A percentile compares a stretch with the other conserved stretches of the same genome.
These are phyloP conservation scores for Strongylocentrotus purpuratus DNA, from an alignment of 35 echinoderm and acorn worm genomes.

Conservation along the genomic window DNA sequence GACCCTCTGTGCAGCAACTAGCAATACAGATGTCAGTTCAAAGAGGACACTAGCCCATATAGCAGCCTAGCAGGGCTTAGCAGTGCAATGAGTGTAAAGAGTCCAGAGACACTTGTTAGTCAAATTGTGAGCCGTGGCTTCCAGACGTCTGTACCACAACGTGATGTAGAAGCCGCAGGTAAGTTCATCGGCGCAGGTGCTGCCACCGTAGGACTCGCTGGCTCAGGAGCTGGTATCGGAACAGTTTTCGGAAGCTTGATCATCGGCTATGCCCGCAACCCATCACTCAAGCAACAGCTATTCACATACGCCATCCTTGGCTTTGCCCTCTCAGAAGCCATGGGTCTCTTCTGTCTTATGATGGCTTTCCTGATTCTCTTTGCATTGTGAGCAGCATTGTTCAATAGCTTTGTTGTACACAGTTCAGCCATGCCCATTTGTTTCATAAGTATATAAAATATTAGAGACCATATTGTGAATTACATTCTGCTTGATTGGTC, in stretches of 20 bases:
- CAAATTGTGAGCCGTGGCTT: slow-evolving; percentile 83
- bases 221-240: slow-evolving; percentile 99
- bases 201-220: slow-evolving; percentile 96
- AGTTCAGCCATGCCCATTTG: background rate
- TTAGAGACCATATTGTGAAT: slow-evolving; percentile 36
- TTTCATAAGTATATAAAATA: slow-evolving; percentile 29
- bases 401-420: slow-evolving; percentile 35
- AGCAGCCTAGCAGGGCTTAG: slow-evolving; percentile 69
- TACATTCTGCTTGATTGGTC: slow-evolving; percentile 37
- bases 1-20: slow-evolving; percentile 77
- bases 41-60: slow-evolving; percentile 64
- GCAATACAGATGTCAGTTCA: slow-evolving; percentile 60
- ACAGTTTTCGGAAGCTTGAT: slow-evolving; percentile 96
- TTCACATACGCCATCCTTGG: slow-evolving; percentile 98
- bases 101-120: slow-evolving; percentile 72
- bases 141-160: slow-evolving; percentile 89
- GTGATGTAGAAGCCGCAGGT: slow-evolving; percentile 94
- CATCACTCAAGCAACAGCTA: slow-evolving; percentile 98
- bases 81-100: background rate
- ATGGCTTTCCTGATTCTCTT: slow-evolving; percentile 98
- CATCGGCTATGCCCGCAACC: slow-evolving; percentile 95
- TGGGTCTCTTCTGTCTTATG: slow-evolving; percentile 99
- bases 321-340: slow-evolving; percentile 97
- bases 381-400: slow-evolving; percentile 66
- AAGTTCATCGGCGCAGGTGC: slow-evolving; percentile 98